Evolutionary conservation across 1,140 invertebrate genomes (phyloP), one percentile per base, ranked within the genome.

Genomic region (Apis laboriosa): DNA sequence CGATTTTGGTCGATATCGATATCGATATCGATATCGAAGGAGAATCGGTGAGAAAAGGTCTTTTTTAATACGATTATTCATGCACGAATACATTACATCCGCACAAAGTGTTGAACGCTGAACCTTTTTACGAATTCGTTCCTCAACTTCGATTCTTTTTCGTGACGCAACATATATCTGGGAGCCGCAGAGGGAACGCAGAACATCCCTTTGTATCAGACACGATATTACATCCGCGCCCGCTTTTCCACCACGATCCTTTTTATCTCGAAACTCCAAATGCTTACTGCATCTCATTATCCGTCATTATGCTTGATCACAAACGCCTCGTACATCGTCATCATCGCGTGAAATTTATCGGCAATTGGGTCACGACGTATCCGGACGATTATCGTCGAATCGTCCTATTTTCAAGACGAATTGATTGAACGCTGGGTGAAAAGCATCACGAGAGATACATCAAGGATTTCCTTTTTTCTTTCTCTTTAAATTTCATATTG

Each of bases 201-300:
- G 64, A 49, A 9, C 21, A 43, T 0, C 13, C 21, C 74, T 77
- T 83, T 83, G 80, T 78, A 71, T 64, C 75, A 53, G 17, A 17
- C 53, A 51, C 24, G 71, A 67, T 51, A 34, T 43, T 43, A 70
- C 64, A 43, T 2, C 34, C 2, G 34, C 43, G 9, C 19, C 1
- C n/a, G 28, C 11, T 28, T 28, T 53, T 60, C 24, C 49, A 9
- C 55, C 49, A 4, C 55, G 19, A 58, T 77, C 49, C 80, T 78
- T 77, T 83, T 64, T 71, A 63, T 43, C 66, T 43, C 24, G 49
- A 19, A 56, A 21, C 49, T 28, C 11, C 53, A 55, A 43, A 67
- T 55, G 68, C 68, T 53, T 68, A 55, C 53, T 79, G 82, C 77
- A 83, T 83, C 77, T 83, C 82, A 73, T 83, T 83, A 79, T 83